Base-by-base conservation (phyloP, 2,888 invertebrate species). In the Trypoxylon attenuatum region DNA sequence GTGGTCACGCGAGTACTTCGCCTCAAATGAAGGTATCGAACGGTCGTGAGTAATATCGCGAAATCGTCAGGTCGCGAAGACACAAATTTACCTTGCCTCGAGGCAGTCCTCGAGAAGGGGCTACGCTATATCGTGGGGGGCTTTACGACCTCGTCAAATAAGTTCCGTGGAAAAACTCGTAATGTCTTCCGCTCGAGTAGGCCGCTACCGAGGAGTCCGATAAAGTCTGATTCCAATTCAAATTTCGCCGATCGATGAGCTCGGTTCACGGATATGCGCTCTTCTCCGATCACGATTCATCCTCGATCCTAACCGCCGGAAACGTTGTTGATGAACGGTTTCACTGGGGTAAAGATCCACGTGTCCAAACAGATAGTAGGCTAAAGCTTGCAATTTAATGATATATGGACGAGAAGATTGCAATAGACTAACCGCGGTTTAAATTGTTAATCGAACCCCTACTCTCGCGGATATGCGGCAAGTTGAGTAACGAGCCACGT, bases 71-170 rank as follows among this genome's bases (percentile, higher is more conserved):
- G 22, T 49, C 42, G 46, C 50, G 8, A 49, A 52, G 49, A 57
- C 57, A 58, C 57, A 41, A 29, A 51, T 42, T 46, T n/a, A n/a
- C 57, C 33, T 62, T 69, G 59, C 33, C 38, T 59, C 45, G 55
- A 49, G 57, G 43, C 41, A 57, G 39, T 52, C 52, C 58, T 39
- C 57, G 52, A 51, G 68, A 63, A 63, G 41, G 45, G 56, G 56
- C 68, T 56, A 72, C 56, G 59, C 16, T 53, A 58, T 46, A 51
- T 27, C 46, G 15, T 50, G 39, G 29, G 23, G 38, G 56, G 27
- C 61, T 73, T 71, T 71, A 72, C 59, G 54, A 62, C 46, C 59
- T 52, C 51, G 68, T 68, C 56, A 59, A 49, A 70, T 56, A 54
- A 64, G 45, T 64, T 72, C 50, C 68, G 51, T 33, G 46, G 57